Percentiles rank a stretch among this genome's conserved stretches.
These are phyloP conservation scores for Pantelozetes paolii DNA, from an alignment of 2,888 invertebrate genomes.

Conservation along the genomic window DNA sequence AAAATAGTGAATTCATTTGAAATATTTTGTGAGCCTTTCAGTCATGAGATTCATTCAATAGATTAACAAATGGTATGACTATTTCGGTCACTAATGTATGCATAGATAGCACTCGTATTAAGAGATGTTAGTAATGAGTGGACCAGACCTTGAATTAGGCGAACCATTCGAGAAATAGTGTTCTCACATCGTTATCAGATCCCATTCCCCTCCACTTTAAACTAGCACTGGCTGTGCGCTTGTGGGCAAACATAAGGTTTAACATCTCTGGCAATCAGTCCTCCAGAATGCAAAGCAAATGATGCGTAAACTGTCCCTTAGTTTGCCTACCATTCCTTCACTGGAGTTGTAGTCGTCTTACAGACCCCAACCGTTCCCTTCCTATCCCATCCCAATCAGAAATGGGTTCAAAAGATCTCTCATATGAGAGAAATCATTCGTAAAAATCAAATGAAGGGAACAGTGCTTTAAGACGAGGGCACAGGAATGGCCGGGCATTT, in stretches of 20 bases:
- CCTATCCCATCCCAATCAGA: no score
- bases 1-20: neutral
- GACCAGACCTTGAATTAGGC: constrained; percentile 3
- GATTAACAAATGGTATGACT: neutral
- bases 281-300: neutral
- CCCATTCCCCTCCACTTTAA: neutral
- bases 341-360: neutral
- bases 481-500: neutral
- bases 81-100: neutral
- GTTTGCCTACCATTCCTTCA: neutral
- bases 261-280: neutral
- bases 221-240: neutral
- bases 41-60: neutral
- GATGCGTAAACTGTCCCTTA: constrained; percentile 18
- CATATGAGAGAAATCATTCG: neutral
- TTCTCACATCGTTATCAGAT: constrained; percentile 22
- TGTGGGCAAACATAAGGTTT: constrained; percentile 4
- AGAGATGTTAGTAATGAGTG: neutral
- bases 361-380: neutral
- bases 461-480: no score
- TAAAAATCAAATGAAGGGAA: neutral
- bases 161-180: constrained; percentile 10
- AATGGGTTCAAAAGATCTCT: neutral
- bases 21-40: neutral
- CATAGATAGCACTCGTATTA: neutral